These are phyloP conservation scores for Montipora capricornis DNA, from an alignment of 64 coral and sea anemone genomes.

Conservation along the genomic window DNA sequence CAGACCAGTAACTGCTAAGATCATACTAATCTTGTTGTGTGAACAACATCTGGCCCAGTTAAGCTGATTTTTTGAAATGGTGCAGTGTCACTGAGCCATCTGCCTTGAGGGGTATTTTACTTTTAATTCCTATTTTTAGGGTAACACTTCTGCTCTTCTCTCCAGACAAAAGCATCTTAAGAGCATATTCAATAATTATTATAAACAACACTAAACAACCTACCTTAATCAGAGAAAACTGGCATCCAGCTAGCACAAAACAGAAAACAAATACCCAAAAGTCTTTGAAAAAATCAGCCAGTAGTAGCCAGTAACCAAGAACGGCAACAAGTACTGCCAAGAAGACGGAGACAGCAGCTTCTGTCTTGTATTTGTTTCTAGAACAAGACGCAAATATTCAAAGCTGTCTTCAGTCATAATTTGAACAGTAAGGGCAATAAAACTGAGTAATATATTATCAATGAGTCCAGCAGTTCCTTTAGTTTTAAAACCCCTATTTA, in stretches of 20 bases:
- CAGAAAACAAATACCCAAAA: slow-evolving; percentile 99
- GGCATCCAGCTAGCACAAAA: slow-evolving; percentile 95
- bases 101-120: too few relatives aligned
- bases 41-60: too few relatives aligned
- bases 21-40: too few relatives aligned
- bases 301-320: slow-evolving; percentile 91
- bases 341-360: slow-evolving; percentile 83
- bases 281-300: slow-evolving; percentile 91
- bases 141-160: neutral
- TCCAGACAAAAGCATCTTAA: neutral
- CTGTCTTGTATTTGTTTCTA: slow-evolving; percentile 91
- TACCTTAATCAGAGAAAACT: slow-evolving; percentile 97
- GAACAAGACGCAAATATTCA: neutral
- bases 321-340: slow-evolving; percentile 88
- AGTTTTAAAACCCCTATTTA: too few relatives aligned
- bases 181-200: too few relatives aligned
- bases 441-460: too few relatives aligned
- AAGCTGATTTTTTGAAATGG: too few relatives aligned
- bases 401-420: neutral
- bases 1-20: too few relatives aligned
- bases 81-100: too few relatives aligned
- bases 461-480: too few relatives aligned
- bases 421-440: too few relatives aligned
- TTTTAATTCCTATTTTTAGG: too few relatives aligned
- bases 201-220: neutral